Evolutionary conservation across 2,888 invertebrate species (phyloP).

Genomic region (Hylaea fasciaria): DNA sequence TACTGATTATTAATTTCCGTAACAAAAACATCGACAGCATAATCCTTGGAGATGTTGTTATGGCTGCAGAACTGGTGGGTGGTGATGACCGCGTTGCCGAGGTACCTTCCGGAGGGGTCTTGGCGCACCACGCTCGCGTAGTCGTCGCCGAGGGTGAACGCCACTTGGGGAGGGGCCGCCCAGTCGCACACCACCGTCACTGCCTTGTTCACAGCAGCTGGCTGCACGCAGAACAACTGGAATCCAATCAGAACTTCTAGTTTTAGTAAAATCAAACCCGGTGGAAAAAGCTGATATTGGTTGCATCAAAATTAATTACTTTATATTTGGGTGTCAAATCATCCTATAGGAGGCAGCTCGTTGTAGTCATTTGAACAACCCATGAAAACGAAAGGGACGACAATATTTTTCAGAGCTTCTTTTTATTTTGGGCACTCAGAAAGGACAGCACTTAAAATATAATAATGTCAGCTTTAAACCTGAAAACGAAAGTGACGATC

Average conservation of each 20-base stretch:
- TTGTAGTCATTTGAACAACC: too few species aligned
- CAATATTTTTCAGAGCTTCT: too few species aligned
- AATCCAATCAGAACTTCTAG: constrained; percentile 22
- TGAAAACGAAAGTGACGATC: too few species aligned
- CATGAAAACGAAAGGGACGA: too few species aligned
- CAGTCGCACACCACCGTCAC: constrained; percentile 72
- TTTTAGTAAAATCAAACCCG: too few species aligned
- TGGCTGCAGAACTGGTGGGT: constrained; percentile 72
- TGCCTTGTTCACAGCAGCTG: constrained; percentile 65
- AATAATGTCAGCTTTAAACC: too few species aligned
- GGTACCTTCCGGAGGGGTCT: constrained; percentile 63
- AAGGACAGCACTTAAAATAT: too few species aligned
- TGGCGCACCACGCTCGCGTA: constrained; percentile 71
- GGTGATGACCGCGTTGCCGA: constrained; percentile 69
- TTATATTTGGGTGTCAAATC: too few species aligned
- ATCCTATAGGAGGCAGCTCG: too few species aligned
- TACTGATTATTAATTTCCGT: neutral
- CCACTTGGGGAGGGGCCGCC: constrained; percentile 71
- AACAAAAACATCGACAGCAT: constrained; percentile 15
- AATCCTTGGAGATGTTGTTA: constrained; percentile 39
- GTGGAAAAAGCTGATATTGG: too few species aligned
- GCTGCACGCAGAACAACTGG: constrained; percentile 71
- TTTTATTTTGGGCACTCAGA: too few species aligned
- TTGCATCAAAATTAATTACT: too few species aligned
- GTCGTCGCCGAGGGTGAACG: constrained; percentile 70